Percentiles rank a stretch among this genome's conserved stretches.
These are phyloP conservation scores for Rapana venosa DNA, from an alignment of 2,888 invertebrate genomes.

Conservation along the genomic window DNA sequence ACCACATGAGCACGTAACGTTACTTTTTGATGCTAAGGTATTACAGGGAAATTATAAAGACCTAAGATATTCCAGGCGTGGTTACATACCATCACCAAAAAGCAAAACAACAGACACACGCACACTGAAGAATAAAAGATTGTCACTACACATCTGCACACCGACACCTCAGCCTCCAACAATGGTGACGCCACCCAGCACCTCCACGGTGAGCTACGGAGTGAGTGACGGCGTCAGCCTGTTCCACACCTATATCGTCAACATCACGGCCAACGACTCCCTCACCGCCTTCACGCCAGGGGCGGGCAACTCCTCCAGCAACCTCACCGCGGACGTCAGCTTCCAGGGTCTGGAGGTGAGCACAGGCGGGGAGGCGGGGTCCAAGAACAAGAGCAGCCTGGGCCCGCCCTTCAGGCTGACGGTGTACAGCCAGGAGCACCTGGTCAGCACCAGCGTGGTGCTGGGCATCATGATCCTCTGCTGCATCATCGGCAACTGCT, in stretches of 20 bases:
- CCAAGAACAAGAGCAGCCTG: constrained; percentile 4
- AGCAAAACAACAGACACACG: no score
- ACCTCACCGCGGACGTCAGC: not conserved
- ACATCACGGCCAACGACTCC: constrained; percentile 20
- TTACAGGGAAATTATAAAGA: no score
- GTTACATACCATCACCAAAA: no score
- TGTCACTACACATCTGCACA: no score
- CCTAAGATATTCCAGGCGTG: no score
- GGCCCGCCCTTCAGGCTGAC: constrained; percentile 49
- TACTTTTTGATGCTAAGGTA: no score
- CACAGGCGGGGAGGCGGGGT: not conserved
- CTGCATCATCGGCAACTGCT: constrained; percentile 97
- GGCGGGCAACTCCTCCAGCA: not conserved
- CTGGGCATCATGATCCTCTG: constrained; percentile 92
- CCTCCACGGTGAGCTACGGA: not conserved
- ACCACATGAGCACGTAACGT: no score
- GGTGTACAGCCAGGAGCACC: constrained; percentile 56
- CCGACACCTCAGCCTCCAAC: not conserved
- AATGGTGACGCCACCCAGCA: not conserved
- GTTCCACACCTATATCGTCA: constrained; percentile 23
- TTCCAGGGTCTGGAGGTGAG: not conserved
- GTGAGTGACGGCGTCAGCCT: constrained; percentile 25
- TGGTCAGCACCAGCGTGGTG: constrained; percentile 64
- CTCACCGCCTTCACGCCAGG: not conserved
- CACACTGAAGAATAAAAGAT: no score